Evolutionary conservation across 53 echinoderm and acorn worm species (phyloP), one percentile per base, ranked within the genome.

Genomic region (Hippasteria phrygiana): DNA sequence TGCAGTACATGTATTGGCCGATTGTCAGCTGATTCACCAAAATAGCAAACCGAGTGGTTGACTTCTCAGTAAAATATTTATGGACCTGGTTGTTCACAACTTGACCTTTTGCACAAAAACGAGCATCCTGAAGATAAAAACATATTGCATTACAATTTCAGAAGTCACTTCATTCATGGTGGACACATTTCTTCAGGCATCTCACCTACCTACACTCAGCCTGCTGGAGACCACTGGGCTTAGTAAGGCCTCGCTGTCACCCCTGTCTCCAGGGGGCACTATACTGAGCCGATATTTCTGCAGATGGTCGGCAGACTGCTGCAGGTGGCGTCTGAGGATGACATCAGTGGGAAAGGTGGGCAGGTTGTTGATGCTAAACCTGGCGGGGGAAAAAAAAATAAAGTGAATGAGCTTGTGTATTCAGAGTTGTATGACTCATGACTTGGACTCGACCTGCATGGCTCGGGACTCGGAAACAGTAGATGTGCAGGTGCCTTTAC

Each of bases 281-380:
- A 45, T 69, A 86, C 55, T 67, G 5, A 55, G 62, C 31, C 46
- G 72, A 59, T 73, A 55, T 27, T 46, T 87, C 46, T 71, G 79
- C 55, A 87, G 43, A 56, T 53, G 55, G 43, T 78, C 79, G 35
- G 74, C 67, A 18, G 78, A 71, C 63, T 87, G 75, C 71, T 71
- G 80, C 47, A 92, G 62, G 12, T 75, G 87, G 9, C 82, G 92
- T 32, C 96, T 40, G 5, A 82, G 33, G 16, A 78, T 33, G 18
- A 92, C 74, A 38, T 97, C 93, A 29, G 93, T 92, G 17, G 97
- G 97, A 53, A 88, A 95, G 3, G 92, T 91, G 14, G 95, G 95
- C 38, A 97, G 71, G 35, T 71, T 74, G 42, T 29, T 47, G 45
- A 97, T 73, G 43, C 93, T 93, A 91, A 97, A 97, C 97, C 95